phyloP scores from a whole-genome alignment of 2,797 vertebrate species.

The Streptopelia turtur region DNA sequence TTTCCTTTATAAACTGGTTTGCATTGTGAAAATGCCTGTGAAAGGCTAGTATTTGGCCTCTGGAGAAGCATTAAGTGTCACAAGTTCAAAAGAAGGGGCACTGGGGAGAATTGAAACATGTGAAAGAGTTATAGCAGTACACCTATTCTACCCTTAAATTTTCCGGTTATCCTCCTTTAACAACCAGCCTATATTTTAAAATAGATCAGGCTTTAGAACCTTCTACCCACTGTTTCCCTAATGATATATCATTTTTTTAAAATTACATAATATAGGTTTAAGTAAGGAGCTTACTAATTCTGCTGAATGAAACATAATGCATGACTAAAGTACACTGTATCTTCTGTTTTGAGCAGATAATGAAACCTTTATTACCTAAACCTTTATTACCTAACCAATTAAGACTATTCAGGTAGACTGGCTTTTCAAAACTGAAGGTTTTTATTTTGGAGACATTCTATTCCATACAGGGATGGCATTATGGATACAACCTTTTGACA shows the following conservation, averaged over 20 bases:
- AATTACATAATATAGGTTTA: constrained; percentile 15
- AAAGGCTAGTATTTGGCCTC: neutral
- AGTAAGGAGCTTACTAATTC: neutral
- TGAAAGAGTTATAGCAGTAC: neutral
- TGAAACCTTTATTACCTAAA: neutral
- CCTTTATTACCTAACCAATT: neutral
- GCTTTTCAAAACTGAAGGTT: neutral
- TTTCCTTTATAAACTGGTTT: neutral
- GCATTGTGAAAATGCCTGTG: neutral
- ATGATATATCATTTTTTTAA: neutral
- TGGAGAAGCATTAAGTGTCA: neutral
- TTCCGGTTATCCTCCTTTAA: neutral
- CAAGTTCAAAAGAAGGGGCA: neutral
- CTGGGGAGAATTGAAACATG: neutral
- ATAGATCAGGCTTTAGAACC: neutral
- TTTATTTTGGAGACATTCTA: neutral
- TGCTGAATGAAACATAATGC: neutral
- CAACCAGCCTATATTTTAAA: neutral
- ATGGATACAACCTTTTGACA: neutral
- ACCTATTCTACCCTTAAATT: neutral
- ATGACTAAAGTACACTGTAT: neutral
- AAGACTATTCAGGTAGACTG: neutral
- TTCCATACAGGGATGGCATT: neutral
- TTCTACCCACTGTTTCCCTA: neutral
- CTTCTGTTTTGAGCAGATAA: neutral